Base-by-base conservation (phyloP, 2,113 vertebrate genomes). In the Chloroceryle aenea region DNA sequence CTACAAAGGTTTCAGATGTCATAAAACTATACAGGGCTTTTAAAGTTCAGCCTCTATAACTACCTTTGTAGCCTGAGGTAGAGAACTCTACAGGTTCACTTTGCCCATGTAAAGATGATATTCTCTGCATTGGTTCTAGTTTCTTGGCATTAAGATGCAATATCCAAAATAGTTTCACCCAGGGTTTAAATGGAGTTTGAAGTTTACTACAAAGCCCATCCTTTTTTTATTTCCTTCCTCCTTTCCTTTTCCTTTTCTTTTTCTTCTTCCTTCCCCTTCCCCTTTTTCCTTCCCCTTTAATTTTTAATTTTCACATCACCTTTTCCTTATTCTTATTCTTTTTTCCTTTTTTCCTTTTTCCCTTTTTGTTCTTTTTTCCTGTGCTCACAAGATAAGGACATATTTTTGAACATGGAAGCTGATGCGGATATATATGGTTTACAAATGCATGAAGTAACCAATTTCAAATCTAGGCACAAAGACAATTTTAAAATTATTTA, bases 1-100 rank as follows among this genome's bases (percentile, higher is more conserved):
- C 66, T 75, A 74, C n/a, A 58, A 72, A 89, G 27, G 52, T 87
- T 95, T 87, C 79, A 92, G 66, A 61, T 85, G n/a, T 29, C 81
- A 34, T 93, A 81, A 97, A 97, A 84, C 48, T 85, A 45, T 52
- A 63, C 30, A n/a, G 16, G 5, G 22, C 38, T 90, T 89, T 95
- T 93, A 82, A 93, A 95, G 50, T 93, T 95, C 87, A 94, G 4
- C 34, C 23, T 89, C 59, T 58, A 10, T 85, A 91, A 86, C 73
- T 67, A 12, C 53, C 47, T 55, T 29, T 42, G 78, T 84, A 89
- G 58, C 79, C 85, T 85, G 78, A 93, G 85, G 66, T 21, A 85
- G 59, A 85, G 21, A 20, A 94, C 59, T 85, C 53, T 47, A 50
- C 9, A 74, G 18, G 53, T 88, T 91, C 6, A 1, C 21, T 92